Evolutionary conservation across 2,113 vertebrate genomes (phyloP), one percentile per base, ranked within the genome.

Genomic region (Psittacula cyanocephala): DNA sequence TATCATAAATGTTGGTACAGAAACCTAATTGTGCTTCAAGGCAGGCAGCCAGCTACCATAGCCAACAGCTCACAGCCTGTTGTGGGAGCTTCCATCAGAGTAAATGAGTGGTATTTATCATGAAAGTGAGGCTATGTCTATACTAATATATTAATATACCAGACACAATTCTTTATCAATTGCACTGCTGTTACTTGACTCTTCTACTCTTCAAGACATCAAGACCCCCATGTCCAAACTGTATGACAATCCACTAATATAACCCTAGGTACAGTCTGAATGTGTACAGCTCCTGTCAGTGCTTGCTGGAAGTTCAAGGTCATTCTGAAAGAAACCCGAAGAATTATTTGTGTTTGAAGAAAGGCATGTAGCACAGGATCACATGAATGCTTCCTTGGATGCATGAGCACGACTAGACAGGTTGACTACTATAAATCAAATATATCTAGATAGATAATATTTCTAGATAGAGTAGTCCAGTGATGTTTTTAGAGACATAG

Each of bases 21-120:
- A 94, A 94, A 78, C 22, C 80, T 35, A 71, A 71, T 79, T 76
- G 80, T 88, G 63, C 59, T 81, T 83, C 76, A 67, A 81, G 94
- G 85, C 80, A 95, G 52, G 27, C 72, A 64, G 89, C 87, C 93
- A 96, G 50, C 33, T 74, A 35, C 47, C 29, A 52, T 23, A 53
- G 68, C 85, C 65, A 94, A 10, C 16, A 71, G 46, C 68, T 86
- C 60, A 15, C 78, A 88, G 85, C 33, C 47, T 35, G 82, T 78
- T 9, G 2, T 60, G 55, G 39, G 62, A 96, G 29, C 39, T 83
- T 78, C 63, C 68, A 74, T 90, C 68, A 71, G 68, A 75, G 69
- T 81, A 88, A 94, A 85, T 59, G 88, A 86, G 60, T 75, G 60
- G 89, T 44, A 91, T 95, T 95, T 96, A 87, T 84, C 27, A 75